Evolutionary conservation across 2,888 invertebrate genomes (phyloP).

Genomic region (Rugalucina vietnamica): DNA sequence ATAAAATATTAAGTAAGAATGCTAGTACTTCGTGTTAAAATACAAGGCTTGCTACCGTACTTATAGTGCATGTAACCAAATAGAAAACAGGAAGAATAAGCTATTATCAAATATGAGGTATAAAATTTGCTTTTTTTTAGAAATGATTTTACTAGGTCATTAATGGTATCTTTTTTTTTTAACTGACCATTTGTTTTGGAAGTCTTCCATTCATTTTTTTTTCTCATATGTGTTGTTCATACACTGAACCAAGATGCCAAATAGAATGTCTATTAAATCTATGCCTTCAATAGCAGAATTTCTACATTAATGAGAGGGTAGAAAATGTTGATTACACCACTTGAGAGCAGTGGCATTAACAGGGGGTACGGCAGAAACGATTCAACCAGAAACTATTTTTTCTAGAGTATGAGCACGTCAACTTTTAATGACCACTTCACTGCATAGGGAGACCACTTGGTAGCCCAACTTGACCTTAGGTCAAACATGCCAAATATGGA

Average conservation of each 20-base stretch:
- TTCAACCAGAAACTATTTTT: slow-evolving; percentile 46
- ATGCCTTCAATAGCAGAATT: background rate
- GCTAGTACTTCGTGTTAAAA: too few relatives aligned
- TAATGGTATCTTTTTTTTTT: too few relatives aligned
- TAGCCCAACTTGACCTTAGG: slow-evolving; percentile 55
- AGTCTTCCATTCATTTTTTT: background rate
- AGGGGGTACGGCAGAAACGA: slow-evolving; percentile 3
- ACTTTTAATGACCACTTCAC: slow-evolving; percentile 60
- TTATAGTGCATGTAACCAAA: too few relatives aligned
- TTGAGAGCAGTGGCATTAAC: slow-evolving; percentile 3
- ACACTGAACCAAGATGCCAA: too few relatives aligned
- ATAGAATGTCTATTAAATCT: background rate
- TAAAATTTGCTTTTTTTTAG: too few relatives aligned
- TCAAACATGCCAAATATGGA: slow-evolving; percentile 40
- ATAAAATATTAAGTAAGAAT: too few relatives aligned
- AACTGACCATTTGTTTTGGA: background rate
- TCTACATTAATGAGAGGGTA: slow-evolving; percentile 8
- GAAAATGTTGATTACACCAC: slow-evolving; percentile 10
- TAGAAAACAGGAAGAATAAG: too few relatives aligned
- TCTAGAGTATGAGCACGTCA: slow-evolving; percentile 49
- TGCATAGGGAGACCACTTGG: slow-evolving; percentile 51
- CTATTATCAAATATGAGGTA: too few relatives aligned
- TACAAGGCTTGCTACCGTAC: too few relatives aligned
- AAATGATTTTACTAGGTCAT: too few relatives aligned
- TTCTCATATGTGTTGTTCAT: too few relatives aligned